Base-by-base conservation (phyloP, 1,140 invertebrate species). In the Pteromalus puparum region DNA sequence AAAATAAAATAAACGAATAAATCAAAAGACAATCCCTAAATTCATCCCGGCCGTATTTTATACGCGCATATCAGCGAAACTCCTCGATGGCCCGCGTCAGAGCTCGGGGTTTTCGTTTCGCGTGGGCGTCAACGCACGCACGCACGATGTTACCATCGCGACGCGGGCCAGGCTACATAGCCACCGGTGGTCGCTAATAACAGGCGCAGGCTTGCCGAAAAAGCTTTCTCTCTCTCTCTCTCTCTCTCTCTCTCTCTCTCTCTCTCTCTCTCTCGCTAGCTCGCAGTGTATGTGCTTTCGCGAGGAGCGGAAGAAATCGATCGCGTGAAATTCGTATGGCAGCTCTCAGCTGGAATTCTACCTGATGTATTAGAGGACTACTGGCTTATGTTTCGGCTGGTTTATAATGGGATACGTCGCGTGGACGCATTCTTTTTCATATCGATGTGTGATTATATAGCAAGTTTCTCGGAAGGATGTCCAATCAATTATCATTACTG, bases 291-390 rank as follows among this genome's bases (percentile, higher is more conserved):
- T 87, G 80, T 86, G 34, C 68, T 65, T 85, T 30, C 42, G 21
- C 80, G 68, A 68, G 34, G 34, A 79, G 79, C 82, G 81, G 77
- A 80, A 84, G 74, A 72, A 82, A 86, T 87, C 87, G 86, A 87
- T 87, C 80, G 80, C 74, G 61, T 65, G 21, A 61, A 61, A 61
- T n/a, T 61, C 53, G 53, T 7, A 61, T 61, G 1, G 21, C 18
- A 21, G 48, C 18, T 53, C 48, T 53, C 48, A 53, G 18, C 48
- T 53, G 48, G 18, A 53, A 21, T 53, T 53, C 5, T 53, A 53
- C 18, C 48, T 21, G 30, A 34, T 5, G 13, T n/a, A 61, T 21
- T 61, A 4, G 53, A 61, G 53, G 18, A 61, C 18, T 61, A 18
- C 18, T 42, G 72, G 79, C 76, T 86, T 86, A 5, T 34, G 48